Evolutionary conservation across 2,797 vertebrate species (phyloP).

Genomic region (Podargus strigoides): DNA sequence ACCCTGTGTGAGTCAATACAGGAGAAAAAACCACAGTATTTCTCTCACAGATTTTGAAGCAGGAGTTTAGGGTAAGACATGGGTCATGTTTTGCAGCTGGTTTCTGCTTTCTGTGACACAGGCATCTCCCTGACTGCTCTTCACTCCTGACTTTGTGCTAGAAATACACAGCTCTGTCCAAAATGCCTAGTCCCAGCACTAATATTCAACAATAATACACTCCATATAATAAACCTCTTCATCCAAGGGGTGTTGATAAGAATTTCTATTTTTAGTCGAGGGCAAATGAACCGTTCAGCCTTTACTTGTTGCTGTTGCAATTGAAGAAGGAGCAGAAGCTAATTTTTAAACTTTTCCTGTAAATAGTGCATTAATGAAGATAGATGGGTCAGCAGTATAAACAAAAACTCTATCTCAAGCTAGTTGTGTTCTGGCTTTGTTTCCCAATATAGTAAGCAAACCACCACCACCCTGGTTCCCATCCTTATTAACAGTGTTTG

Average conservation of each 20-base stretch:
- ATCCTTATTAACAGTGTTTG: constrained; percentile 68
- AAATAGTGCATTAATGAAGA: constrained; percentile 88
- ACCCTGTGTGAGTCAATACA: background rate
- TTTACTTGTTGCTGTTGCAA: constrained; percentile 23
- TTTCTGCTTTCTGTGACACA: background rate
- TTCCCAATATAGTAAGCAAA: constrained; percentile 77
- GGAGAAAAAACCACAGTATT: background rate
- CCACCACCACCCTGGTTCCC: constrained; percentile 44
- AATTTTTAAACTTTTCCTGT: constrained; percentile 62
- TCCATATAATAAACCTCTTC: constrained; percentile 9
- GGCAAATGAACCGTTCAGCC: constrained; percentile 5
- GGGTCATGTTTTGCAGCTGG: fast-evolving
- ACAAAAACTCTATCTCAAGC: constrained; percentile 68
- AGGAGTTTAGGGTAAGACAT: background rate
- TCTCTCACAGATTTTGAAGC: background rate
- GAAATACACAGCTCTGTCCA: background rate
- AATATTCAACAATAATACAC: background rate
- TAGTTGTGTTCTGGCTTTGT: constrained; percentile 76
- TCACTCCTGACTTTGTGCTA: background rate
- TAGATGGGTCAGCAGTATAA: constrained; percentile 70
- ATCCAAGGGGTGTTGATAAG: constrained; percentile 43
- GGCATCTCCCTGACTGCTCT: background rate
- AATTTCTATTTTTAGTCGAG: constrained; percentile 47
- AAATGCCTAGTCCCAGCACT: background rate
- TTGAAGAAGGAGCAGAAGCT: constrained; percentile 50